Evolutionary conservation across 2,113 vertebrate species (phyloP), one percentile per base, ranked within the genome.

Genomic region (Piprites chloris): DNA sequence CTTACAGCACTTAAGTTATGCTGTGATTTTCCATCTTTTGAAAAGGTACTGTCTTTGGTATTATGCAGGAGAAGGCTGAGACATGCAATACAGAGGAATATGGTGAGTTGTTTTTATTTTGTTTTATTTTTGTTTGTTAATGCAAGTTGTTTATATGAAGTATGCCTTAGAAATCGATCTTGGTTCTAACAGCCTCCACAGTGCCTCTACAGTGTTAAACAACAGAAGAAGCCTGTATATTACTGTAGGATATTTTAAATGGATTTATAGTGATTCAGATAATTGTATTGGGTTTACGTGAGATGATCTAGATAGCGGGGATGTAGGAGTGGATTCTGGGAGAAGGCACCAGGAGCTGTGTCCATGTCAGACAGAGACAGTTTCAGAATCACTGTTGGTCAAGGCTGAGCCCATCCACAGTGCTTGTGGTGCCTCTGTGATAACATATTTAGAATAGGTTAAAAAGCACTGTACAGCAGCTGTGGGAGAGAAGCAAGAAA

Each of bases 391-490:
- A 14, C 42, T 58, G 6, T 10, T 56, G 35, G 12, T 33, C 47
- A 71, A 75, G 87, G 5, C 8, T 50, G 19, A 86, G 7, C 27
- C 16, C 16, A 21, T 33, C 28, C 30, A 5, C 6, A 50, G 32
- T 4, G 15, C 5, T 62, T 0, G 0, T 28, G 9, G 6, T 50
- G 19, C 23, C 35, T 66, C 26, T 50, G 7, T 65, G 39, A 55
- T 35, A 59, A 14, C 1, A 3, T 24, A 32, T 41, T 69, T 46
- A 32, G 30, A 50, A 59, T 68, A 69, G 41, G 26, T 5, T 33
- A 42, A 80, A 68, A 58, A 42, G 1, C 15, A 12, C 12, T 35
- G 5, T 16, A 9, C 16, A 21, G 12, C 9, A 53, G 47, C 3
- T 63, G n/a, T 52, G 44, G 49, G 33, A 72, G 27, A 22, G 15